phyloP scores from a whole-genome alignment of 1,140 invertebrate genomes.

The Temnothorax nylanderi region DNA sequence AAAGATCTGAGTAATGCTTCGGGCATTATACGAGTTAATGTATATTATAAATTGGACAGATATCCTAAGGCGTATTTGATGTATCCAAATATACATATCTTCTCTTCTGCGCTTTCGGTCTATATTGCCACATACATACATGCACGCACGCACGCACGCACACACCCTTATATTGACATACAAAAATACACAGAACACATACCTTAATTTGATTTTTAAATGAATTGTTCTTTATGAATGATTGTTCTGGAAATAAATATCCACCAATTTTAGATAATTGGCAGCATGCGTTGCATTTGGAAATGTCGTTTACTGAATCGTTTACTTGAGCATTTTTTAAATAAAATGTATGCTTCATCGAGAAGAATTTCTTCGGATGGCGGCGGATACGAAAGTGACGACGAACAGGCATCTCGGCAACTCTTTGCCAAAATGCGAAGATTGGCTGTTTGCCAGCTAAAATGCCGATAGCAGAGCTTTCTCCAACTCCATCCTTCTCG shows the following conservation, averaged over 20 bases:
- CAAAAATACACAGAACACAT: background rate
- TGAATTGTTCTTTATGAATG: background rate
- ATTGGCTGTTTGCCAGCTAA: constrained; percentile 61
- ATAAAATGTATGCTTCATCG: background rate
- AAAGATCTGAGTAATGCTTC: constrained; percentile 41
- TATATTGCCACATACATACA: background rate
- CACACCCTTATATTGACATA: background rate
- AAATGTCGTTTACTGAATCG: background rate
- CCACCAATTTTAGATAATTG: background rate
- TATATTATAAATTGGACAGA: background rate
- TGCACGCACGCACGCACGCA: too few relatives aligned
- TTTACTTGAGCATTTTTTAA: background rate
- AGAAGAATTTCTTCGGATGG: background rate
- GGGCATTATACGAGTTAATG: background rate
- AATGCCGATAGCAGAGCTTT: constrained; percentile 47
- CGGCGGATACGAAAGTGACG: background rate
- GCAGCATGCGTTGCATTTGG: background rate
- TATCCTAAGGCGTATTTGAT: background rate
- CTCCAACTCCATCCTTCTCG: constrained; percentile 49
- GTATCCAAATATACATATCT: background rate
- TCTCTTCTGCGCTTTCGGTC: too few relatives aligned
- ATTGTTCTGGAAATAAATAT: background rate
- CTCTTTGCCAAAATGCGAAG: constrained; percentile 9
- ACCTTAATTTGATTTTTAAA: background rate
- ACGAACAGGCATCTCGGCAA: constrained; percentile 26